phyloP scores from a whole-genome alignment of 2,113 vertebrate species.

The Montifringilla adamsi region DNA sequence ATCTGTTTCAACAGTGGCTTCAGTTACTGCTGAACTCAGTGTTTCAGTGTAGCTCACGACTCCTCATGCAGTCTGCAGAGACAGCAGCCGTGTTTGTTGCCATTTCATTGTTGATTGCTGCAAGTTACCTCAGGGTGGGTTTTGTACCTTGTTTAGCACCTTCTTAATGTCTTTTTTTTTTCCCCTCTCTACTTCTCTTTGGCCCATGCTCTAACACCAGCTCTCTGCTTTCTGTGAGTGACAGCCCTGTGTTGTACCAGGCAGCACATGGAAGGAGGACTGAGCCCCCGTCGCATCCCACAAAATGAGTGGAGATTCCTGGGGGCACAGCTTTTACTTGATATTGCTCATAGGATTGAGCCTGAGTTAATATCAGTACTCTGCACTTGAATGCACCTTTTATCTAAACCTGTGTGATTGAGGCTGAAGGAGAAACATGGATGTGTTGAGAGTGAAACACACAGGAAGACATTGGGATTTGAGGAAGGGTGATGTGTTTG shows the following conservation, averaged over 20 bases:
- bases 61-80: background rate
- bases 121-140: constrained; percentile 57
- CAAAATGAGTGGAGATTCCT: background rate
- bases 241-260: background rate
- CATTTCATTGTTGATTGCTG: constrained; percentile 16
- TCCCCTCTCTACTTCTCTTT: background rate
- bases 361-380: background rate
- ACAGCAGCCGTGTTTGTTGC: background rate
- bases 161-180: background rate
- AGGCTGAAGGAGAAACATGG: background rate
- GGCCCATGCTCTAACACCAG: background rate
- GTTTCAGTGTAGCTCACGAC: background rate
- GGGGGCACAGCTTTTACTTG: background rate
- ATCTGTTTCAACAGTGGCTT: background rate
- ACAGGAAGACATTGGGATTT: background rate
- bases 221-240: background rate
- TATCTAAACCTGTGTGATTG: background rate
- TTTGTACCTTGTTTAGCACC: constrained; percentile 46
- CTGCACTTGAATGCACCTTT: constrained; percentile 63
- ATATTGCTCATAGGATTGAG: background rate
- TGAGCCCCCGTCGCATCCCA: background rate
- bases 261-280: background rate
- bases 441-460: background rate
- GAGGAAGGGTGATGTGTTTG: background rate
- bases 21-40: background rate